Conservation (phyloP, 2,113 vertebrate species). For the Campylorhamphus procurvoides region DNA sequence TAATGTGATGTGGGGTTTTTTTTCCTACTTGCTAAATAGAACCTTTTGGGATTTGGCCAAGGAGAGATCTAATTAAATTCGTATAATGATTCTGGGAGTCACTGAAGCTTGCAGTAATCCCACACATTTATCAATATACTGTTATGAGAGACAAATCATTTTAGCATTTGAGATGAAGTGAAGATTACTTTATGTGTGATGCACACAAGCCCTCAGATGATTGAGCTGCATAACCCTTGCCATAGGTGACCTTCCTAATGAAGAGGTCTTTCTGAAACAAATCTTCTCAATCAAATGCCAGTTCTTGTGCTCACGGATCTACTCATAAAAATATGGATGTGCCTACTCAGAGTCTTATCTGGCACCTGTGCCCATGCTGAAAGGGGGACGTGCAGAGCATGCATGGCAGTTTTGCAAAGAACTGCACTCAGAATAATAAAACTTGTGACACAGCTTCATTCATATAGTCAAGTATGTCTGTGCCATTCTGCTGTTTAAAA, state of each 20-base stretch:
- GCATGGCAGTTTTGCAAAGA: neutral
- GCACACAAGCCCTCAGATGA: neutral
- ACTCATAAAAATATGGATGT: neutral
- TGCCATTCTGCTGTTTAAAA: neutral
- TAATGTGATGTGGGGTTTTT: neutral
- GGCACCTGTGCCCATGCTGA: neutral
- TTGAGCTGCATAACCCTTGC: neutral
- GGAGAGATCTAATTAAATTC: conserved; percentile 26
- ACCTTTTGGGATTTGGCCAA: neutral
- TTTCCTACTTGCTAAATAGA: neutral
- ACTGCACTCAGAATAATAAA: neutral
- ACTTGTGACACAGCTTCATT: neutral
- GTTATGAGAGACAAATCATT: neutral
- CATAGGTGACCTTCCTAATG: neutral
- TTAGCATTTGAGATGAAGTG: neutral
- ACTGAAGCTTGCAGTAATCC: neutral
- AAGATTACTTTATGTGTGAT: neutral
- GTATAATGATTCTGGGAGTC: conserved; percentile 10
- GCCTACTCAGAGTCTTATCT: neutral
- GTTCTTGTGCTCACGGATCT: neutral
- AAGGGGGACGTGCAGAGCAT: neutral
- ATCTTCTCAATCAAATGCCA: neutral
- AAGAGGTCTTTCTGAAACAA: neutral
- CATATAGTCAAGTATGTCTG: neutral
- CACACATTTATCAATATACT: neutral